Evolutionary conservation across 2,797 vertebrate species (phyloP), one percentile per base, ranked within the genome.

Genomic region (Taeniopygia guttata): DNA sequence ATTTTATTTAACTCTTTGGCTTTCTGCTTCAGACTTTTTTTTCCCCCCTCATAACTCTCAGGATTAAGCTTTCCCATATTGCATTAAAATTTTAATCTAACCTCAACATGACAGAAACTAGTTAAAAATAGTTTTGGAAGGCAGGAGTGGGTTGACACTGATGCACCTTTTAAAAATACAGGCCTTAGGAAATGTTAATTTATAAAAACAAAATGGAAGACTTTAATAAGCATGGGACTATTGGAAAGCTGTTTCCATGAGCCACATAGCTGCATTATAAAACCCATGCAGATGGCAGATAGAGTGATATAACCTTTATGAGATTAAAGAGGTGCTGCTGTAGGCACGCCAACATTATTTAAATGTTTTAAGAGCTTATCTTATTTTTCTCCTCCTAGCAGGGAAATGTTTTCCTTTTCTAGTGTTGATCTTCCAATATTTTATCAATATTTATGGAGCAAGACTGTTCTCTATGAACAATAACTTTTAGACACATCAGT

Each of bases 291-390:
- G 87, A 70, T 80, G 81, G 72, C 84, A 93, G 58, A 79, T 34
- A 77, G 81, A 82, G 42, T 32, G 52, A 45, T 64, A 78, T 38
- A 80, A 76, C 49, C 79, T 90, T 72, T 59, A 43, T 40, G 74
- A 92, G 72, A 94, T 80, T 90, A 77, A 93, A 91, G 69, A 88
- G 58, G 40, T 78, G 63, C 59, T 85, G 66, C 87, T 81, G 26
- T 38, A 91, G 62, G 72, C 42, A 59, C 2, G 20, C 34, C 49
- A 92, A 51, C 32, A 40, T 73, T 30, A 84, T 69, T 88, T 81
- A 90, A 87, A 80, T 52, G 51, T 78, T 87, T 82, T 59, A 91
- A 87, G 45, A 92, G 45, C 19, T 84, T 63, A 63, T 68, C 87
- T 77, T 72, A 82, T 66, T 92, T 82, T 86, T 60, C 59, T 64